Percentiles rank a stretch among this genome's conserved stretches.
Evolutionary conservation across 2,797 vertebrate genomes (phyloP).

Genomic region (Erithacus rubecula): DNA sequence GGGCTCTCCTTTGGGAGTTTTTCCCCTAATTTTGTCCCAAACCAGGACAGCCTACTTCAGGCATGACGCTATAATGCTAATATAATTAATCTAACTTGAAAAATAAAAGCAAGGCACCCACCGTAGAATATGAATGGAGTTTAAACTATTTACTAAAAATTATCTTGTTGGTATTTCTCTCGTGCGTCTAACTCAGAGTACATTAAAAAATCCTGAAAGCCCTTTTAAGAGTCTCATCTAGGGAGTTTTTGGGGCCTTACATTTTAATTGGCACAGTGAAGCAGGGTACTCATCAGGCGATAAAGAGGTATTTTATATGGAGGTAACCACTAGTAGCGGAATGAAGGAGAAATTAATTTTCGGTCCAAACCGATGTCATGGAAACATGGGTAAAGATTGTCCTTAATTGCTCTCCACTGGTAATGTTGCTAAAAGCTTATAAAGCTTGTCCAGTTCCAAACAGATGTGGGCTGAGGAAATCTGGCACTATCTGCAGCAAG

Average conservation of each 20-base stretch:
- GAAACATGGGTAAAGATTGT: not conserved
- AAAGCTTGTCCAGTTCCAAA: not conserved
- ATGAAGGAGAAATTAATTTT: not conserved
- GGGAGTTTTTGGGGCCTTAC: not conserved
- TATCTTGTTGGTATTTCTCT: not conserved
- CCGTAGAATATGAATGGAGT: not conserved
- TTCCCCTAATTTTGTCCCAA: too few species aligned
- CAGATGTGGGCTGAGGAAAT: not conserved
- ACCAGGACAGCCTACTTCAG: too few species aligned
- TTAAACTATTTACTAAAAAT: slow-evolving; percentile 3
- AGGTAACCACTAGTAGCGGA: not conserved
- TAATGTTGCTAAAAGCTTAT: not conserved
- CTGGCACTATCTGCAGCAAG: not conserved
- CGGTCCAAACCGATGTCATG: not conserved
- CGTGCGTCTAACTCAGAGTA: not conserved
- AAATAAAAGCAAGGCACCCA: not conserved
- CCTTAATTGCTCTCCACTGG: not conserved
- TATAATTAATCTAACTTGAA: not conserved
- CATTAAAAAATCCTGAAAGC: not conserved
- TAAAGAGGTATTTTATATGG: not conserved
- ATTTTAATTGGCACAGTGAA: not conserved
- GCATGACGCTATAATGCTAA: not conserved
- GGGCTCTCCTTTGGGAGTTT: too few species aligned
- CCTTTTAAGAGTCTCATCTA: not conserved
- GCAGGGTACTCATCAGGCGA: not conserved